Evolutionary conservation across 2,888 invertebrate species (phyloP).

Genomic region (Lottia gigantea): DNA sequence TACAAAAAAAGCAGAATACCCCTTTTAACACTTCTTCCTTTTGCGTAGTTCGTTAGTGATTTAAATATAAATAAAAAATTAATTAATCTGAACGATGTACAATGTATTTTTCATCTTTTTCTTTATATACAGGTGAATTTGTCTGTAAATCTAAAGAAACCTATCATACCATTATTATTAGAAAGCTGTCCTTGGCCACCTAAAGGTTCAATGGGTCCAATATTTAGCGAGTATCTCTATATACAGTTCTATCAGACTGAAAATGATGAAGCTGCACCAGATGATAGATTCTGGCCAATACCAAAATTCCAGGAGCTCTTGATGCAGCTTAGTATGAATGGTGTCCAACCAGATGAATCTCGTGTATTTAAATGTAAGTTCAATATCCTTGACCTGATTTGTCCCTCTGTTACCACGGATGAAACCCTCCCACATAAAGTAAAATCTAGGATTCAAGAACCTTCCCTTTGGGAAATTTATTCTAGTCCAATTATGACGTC

Average conservation of each 20-base stretch:
- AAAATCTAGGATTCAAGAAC: too few relatives aligned
- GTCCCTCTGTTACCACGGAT: too few relatives aligned
- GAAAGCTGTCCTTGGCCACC: conserved; percentile 66
- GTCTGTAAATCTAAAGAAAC: conserved; percentile 58
- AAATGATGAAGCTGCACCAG: conserved; percentile 42
- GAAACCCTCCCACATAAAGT: too few relatives aligned
- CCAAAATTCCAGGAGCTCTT: conserved; percentile 63
- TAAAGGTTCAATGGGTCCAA: conserved; percentile 65
- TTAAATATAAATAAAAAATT: too few relatives aligned
- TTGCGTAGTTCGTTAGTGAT: too few relatives aligned
- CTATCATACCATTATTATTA: conserved; percentile 63
- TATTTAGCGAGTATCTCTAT: conserved; percentile 64
- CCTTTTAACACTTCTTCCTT: too few relatives aligned
- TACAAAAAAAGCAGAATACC: too few relatives aligned
- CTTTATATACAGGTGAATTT: conserved; percentile 54
- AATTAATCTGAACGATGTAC: too few relatives aligned
- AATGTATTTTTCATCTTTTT: too few relatives aligned
- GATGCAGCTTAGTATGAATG: conserved; percentile 58
- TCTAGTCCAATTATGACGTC: too few relatives aligned
- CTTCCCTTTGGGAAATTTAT: too few relatives aligned
- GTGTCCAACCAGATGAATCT: conserved; percentile 47
- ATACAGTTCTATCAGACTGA: conserved; percentile 58
- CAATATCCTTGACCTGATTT: not conserved
- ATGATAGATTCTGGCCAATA: conserved; percentile 59
- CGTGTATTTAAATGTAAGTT: conserved; percentile 43